Conservation (phyloP, 2,113 vertebrate genomes). For the Stigmatopora argus region DNA sequence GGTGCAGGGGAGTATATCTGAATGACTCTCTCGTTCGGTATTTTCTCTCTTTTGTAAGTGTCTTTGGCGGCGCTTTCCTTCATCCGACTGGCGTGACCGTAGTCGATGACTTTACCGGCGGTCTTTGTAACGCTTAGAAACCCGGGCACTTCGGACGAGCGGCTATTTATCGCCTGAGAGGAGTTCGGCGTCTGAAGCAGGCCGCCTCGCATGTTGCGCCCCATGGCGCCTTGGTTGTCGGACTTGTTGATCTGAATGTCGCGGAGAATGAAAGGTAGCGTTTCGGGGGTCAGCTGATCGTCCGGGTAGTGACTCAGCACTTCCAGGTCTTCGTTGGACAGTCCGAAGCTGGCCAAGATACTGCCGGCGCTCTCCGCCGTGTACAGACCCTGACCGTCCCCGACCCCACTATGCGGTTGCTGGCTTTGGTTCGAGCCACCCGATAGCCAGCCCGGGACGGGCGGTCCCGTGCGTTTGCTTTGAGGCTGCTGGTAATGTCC, state of each 20-base stretch:
- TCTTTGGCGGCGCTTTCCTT: conserved; percentile 48
- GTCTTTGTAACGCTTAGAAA: conserved; percentile 57
- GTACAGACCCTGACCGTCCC: conserved; percentile 65
- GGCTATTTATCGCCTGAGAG: conserved; percentile 11
- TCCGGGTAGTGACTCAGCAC: conserved; percentile 90
- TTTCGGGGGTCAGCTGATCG: conserved; percentile 87
- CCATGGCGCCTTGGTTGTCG: conserved; percentile 4
- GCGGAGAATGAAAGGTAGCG: conserved; percentile 84
- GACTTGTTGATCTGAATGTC: conserved; percentile 85
- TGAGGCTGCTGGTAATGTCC: conserved; percentile 33
- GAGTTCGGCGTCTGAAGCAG: conserved; percentile 35
- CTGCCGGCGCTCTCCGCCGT: conserved; percentile 86
- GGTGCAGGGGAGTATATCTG: conserved; percentile 49
- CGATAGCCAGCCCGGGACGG: conserved; percentile 31
- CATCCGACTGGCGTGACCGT: conserved; percentile 82
- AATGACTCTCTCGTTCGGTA: conserved; percentile 59
- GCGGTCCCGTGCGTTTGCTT: conserved; percentile 29
- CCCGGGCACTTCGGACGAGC: conserved; percentile 48
- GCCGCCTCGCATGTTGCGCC: conserved; percentile 32
- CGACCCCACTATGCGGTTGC: conserved; percentile 32
- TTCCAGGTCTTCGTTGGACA: conserved; percentile 88
- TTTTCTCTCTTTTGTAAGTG: conserved; percentile 66
- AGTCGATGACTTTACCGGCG: conserved; percentile 86
- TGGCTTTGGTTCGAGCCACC: conserved; percentile 24
- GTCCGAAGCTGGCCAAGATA: conserved; percentile 87